Evolutionary conservation across 2,888 invertebrate genomes (phyloP), one percentile per base, ranked within the genome.

Genomic region (Tanypteryx hageni): DNA sequence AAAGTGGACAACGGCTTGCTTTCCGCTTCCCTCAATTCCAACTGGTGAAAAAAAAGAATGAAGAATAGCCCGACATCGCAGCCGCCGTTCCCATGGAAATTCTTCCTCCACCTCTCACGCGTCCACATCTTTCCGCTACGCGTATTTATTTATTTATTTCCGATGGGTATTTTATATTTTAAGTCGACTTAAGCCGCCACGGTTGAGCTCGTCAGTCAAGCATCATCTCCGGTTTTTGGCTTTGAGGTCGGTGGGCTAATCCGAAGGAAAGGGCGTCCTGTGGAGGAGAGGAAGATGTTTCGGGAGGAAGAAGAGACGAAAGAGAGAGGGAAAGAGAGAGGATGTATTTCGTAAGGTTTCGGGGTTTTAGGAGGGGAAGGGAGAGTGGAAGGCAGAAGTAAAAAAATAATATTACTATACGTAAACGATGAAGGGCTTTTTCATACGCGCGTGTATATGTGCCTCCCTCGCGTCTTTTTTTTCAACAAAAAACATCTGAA

Each of bases 181-280:
- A 76, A 76, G 76, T 76, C 76, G 76, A 76, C 76, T 76, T 76
- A 76, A 27, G 27, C 76, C 27, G 76, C 76, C 27, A 76, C 76
- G 76, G 27, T 76, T 27, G 76, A 76, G 76, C 76, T 76, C 76
- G 76, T 76, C 76, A 27, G 76, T 76, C 76, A 76, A 76, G 76
- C 76, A 76, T 76, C 76, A 27, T 76, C 27, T 76, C 76, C 27
- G 11, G 22, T 27, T 27, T 13, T 27, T 22, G 76, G 27, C 27
- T 76, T 76, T 76, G 76, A 76, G 22, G 76, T 44, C 76, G 76
- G 76, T 22, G 76, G 27, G 18, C 76, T 76, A 76, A 76, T 76
- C 76, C 76, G 27, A 76, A 11, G 11, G 68, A 44, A 44, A 44
- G 3, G 44, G 44, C 44, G 44, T 44, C 44, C 44, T 44, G 3